These are phyloP conservation scores for Amphipyra tragopoginis DNA, from an alignment of 2,888 invertebrate species.

Conservation along the genomic window DNA sequence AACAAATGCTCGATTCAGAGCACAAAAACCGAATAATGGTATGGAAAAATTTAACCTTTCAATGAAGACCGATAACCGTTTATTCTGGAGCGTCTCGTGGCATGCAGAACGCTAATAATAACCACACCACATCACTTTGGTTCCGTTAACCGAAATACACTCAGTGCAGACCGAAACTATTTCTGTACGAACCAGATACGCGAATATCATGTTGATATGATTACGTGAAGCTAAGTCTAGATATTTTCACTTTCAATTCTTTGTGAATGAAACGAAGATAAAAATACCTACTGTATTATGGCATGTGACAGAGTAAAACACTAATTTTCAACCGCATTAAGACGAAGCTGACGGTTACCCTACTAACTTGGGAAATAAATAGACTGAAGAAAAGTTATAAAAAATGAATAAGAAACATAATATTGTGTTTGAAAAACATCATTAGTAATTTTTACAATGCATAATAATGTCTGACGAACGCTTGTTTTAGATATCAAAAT, in stretches of 20 bases:
- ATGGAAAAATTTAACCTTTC: conserved; percentile 16
- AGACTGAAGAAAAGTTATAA: no score
- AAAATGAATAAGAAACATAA: no score
- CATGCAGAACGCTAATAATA: conserved; percentile 43
- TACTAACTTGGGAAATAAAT: no score
- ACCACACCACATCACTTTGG: conserved; percentile 42
- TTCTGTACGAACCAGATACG: conserved; percentile 49
- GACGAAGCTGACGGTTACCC: no score
- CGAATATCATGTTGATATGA: conserved; percentile 53
- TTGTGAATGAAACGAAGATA: conserved; percentile 5
- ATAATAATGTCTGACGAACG: no score
- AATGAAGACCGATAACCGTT: conserved; percentile 30
- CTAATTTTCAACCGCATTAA: no score
- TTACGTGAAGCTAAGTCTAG: conserved; percentile 31
- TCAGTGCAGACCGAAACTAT: conserved; percentile 48
- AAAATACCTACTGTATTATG: no score
- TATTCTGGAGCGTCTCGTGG: conserved; percentile 45
- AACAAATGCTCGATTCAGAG: conserved; percentile 1
- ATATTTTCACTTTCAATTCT: conserved; percentile 29
- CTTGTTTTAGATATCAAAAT: no score
- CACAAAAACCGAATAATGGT: not conserved
- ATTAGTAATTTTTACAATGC: no score
- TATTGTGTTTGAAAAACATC: no score
- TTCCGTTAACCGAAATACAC: conserved; percentile 53
- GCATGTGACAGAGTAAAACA: not conserved